A percentile compares a stretch with the other conserved stretches of the same genome.
Conservation (phyloP, 1,140 invertebrate genomes). For the Oncopodura yosiiana region DNA sequence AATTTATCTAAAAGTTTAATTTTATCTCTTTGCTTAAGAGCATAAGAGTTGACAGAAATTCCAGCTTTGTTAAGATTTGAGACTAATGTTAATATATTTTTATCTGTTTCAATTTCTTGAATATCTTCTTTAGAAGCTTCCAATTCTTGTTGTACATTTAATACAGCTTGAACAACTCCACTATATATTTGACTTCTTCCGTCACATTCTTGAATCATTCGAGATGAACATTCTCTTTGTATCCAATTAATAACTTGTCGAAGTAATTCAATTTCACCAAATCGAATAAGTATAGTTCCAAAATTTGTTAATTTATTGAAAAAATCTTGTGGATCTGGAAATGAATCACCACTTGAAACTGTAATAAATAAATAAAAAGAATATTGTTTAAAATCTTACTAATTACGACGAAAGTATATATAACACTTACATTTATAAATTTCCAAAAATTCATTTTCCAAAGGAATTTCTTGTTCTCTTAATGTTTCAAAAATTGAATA, state of each 20-base stretch:
- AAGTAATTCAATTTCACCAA: constrained; percentile 21
- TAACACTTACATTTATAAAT: constrained; percentile 17
- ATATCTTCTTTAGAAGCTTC: not conserved
- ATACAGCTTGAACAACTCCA: no score
- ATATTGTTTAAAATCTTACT: constrained; percentile 1
- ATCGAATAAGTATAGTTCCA: constrained; percentile 9
- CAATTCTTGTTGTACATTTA: not conserved
- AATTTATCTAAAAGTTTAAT: constrained; percentile 17
- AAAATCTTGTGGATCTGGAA: not conserved
- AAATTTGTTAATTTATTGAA: not conserved
- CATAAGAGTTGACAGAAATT: constrained; percentile 21
- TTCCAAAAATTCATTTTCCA: constrained; percentile 21
- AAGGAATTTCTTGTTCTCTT: constrained; percentile 27
- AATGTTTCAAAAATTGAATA: constrained; percentile 13
- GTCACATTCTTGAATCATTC: no score
- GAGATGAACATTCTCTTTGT: not conserved
- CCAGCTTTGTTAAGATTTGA: not conserved
- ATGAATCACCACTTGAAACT: not conserved
- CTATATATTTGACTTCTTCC: no score
- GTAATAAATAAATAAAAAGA: not conserved
- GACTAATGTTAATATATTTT: constrained; percentile 13
- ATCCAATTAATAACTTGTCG: not conserved
- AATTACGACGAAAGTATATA: not conserved
- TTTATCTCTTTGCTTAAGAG: constrained; percentile 26
- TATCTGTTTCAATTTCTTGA: not conserved